Evolutionary conservation across 2,113 vertebrate species (phyloP), one percentile per base, ranked within the genome.

Genomic region (Poeciliopsis occidentalis): DNA sequence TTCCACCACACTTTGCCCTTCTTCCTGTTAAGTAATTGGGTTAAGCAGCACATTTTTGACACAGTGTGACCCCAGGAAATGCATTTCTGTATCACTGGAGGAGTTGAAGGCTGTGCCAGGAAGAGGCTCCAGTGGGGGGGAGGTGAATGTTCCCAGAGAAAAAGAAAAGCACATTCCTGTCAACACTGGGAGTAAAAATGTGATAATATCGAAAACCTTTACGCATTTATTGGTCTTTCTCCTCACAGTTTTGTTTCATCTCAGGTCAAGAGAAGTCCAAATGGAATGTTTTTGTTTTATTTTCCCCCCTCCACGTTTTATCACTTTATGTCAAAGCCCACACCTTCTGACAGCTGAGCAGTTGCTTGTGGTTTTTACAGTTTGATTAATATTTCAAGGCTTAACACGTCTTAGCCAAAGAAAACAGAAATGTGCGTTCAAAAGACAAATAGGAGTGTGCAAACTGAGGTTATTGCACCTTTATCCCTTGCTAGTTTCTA

Each of bases 61-160:
- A 69, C 54, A 0, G 57, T 5, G 32, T 79, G 88, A 88, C 87
- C 85, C 34, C 79, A 88, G 87, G 84, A 91, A 88, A 70, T 63
- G 68, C 47, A 26, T 67, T 81, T 76, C 72, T 79, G 31, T 32
- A 31, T 84, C 78, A 74, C 24, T 63, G n/a, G 27, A 32, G 74
- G 51, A 76, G 73, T 71, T 19, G 65, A 11, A 34, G 60, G 78
- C 34, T 12, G 76, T 69, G 29, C 17, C 27, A 31, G 34, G 64
- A 81, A 85, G 85, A 86, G 81, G 79, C 26, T 44, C 26, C 0
- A 10, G 61, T 37, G 2, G 68, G 31, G 44, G 44, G 17, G 78
- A 62, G 66, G 68, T 13, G 64, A 4, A 39, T 12, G 65, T 30
- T n/a, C 12, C 10, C 47, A 17, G 60, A 78, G 44, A 60, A 64